Base-by-base conservation (phyloP, 2,888 invertebrate genomes). In the Perizoma flavofasciatum region DNA sequence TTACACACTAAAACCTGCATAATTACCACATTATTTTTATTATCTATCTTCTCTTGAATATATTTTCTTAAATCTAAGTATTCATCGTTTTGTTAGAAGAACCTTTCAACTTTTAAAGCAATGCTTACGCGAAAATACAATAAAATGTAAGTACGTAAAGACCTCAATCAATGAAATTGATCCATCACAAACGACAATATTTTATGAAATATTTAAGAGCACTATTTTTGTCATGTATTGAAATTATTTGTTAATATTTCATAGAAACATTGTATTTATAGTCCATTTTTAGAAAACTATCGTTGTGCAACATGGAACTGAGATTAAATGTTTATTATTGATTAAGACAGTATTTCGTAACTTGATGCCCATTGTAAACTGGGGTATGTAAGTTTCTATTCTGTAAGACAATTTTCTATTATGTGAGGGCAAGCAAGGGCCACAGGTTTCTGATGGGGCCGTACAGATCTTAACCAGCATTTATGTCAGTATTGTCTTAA, bases 151-250 rank as follows among this genome's bases (percentile, higher is more conserved):
- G 10, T 4, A 47, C 39, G 37, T 34, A 6, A 55, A 34, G 34
- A 55, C 43, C 64, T 68, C 61, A 34, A 8, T 10, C 11, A 45
- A 43, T 58, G 52, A 59, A 53, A 46, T 46, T 32, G 22, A 71
- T 77, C 74, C 75, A 81, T 75, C 71, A 66, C 61, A 59, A 69
- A 66, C 64, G 82, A 84, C 82, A 84, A 86, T 88, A 88, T 86
- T 86, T 86, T 86, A 76, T 69, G 70, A 80, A 75, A 59, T 63
- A 82, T 70, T 78, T 81, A 75, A 74, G 65, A 83, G 77, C 81
- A 84, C 82, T 84, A 85, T 86, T 86, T 87, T 86, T 81, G 71
- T 79, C 72, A 73, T 67, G 71, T 73, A 73, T 74, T 65, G 61
- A 67, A 66, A 66, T 70, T 65, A 61, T 69, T 68, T 69, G 32